A percentile compares a stretch with the other conserved stretches of the same genome.
Conservation (phyloP, 2,797 vertebrate species). For the Chanos chanos region DNA sequence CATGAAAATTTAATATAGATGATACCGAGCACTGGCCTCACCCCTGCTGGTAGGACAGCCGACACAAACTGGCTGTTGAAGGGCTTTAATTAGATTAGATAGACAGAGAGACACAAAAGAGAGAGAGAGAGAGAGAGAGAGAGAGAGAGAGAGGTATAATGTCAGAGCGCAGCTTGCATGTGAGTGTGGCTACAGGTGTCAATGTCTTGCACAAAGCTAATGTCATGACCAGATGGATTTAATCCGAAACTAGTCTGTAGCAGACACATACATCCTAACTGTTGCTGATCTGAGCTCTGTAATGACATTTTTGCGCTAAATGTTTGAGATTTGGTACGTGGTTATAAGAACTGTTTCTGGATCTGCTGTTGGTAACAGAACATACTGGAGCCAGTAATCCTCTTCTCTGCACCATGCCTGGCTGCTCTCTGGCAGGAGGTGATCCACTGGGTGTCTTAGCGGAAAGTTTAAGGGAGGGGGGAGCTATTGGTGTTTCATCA, state of each 20-base stretch:
- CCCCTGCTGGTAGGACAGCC: not conserved
- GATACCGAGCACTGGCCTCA: conserved; percentile 16
- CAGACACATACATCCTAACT: not conserved
- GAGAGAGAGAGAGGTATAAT: not conserved
- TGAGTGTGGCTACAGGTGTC: conserved; percentile 1
- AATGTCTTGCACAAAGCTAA: conserved; percentile 8
- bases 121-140: not conserved
- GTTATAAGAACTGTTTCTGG: no score
- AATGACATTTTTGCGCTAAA: no score
- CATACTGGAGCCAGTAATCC: no score
- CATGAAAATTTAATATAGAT: conserved; percentile 36
- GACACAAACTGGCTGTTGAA: conserved; percentile 14
- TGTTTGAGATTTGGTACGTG: no score
- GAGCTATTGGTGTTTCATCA: no score
- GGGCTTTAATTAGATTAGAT: conserved; percentile 14
- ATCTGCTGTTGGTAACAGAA: no score
- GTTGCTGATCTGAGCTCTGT: no score
- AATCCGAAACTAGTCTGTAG: no score
- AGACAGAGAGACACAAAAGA: not conserved
- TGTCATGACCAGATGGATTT: conserved; percentile 23
- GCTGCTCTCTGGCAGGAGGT: no score
- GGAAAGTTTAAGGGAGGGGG: no score
- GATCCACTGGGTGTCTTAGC: no score
- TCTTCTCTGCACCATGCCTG: no score
- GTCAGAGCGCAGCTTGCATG: not conserved